Conservation (phyloP, 1,140 invertebrate genomes). For the Drosophila nasuta region DNA sequence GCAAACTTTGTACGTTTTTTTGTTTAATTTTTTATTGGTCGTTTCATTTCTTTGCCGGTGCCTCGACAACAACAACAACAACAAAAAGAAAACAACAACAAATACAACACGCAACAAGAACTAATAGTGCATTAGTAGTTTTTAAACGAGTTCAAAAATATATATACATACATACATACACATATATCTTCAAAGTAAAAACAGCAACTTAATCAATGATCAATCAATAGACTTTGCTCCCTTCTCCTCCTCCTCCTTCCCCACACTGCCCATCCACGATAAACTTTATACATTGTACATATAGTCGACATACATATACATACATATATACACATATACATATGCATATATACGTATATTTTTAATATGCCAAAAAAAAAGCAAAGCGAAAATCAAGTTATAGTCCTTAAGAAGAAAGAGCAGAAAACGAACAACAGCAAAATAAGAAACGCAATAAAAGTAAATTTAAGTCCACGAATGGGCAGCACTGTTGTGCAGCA, state of each 20-base stretch:
- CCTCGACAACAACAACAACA: constrained; percentile 49
- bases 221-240: constrained; percentile 63
- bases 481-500: constrained; percentile 25
- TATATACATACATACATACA: not conserved
- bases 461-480: constrained; percentile 49
- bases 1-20: constrained; percentile 50
- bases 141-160: constrained; percentile 64
- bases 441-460: constrained; percentile 62
- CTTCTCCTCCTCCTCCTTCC: not conserved
- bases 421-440: constrained; percentile 10
- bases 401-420: constrained; percentile 33
- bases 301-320: constrained; percentile 44
- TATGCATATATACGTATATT: constrained; percentile 66
- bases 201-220: constrained; percentile 64
- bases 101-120: constrained; percentile 71
- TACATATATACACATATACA: constrained; percentile 58
- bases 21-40: constrained; percentile 25
- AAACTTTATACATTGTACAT: constrained; percentile 50
- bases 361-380: constrained; percentile 72
- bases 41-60: constrained; percentile 45
- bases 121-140: constrained; percentile 78
- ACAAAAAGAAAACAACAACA: constrained; percentile 5
- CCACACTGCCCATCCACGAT: no score
- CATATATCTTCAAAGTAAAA: constrained; percentile 13
- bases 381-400: constrained; percentile 45